Base-by-base conservation (phyloP, 2,888 invertebrate species). In the Proisotoma minuta region DNA sequence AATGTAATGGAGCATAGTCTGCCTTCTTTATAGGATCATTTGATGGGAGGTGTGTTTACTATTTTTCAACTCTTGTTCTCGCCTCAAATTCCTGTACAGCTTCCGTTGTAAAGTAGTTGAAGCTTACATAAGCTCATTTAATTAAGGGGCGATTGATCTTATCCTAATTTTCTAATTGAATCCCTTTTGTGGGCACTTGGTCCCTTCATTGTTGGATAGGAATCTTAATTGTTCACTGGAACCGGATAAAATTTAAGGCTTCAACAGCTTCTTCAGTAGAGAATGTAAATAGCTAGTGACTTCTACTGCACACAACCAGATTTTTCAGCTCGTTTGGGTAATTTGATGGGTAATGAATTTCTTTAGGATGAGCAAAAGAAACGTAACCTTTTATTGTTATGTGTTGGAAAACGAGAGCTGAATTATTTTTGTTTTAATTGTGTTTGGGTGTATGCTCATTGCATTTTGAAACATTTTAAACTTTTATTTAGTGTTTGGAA, bases 81-180 rank as follows among this genome's bases (percentile, higher is more conserved):
- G 43, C 43, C 43, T 20, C 15, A 43, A 4, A 43, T 4, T 18
- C 20, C 18, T 15, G 5, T 49, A 23, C 23, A 22, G 49, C 5
- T 15, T 22, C 43, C 18, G 59, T 59, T 59, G 59, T 59, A 59
- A 59, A 59, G 4, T 51, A 34, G 34, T 34, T 34, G 34, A 34
- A 34, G 43, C 43, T n/a, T 43, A 43, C 20, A 20, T 43, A 43
- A n/a, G 43, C 29, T 47, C 28, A 54, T 60, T 60, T 60, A 60
- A 60, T 60, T 60, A 60, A 60, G 54, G 54, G 28, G 29, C 48
- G 60, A n/a, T n/a, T n/a, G n/a, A 60, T 60, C 60, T 54, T 60
- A 60, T 54, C 60, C 60, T 60, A 60, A 60, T 60, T 60, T 60
- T 54, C 54, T 54, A 60, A 60, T 60, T 54, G 60, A 47, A 47